Percentiles rank a stretch among this genome's conserved stretches.
These are phyloP conservation scores for Cerastis leucographa DNA, from an alignment of 2,888 invertebrate species.

Conservation along the genomic window DNA sequence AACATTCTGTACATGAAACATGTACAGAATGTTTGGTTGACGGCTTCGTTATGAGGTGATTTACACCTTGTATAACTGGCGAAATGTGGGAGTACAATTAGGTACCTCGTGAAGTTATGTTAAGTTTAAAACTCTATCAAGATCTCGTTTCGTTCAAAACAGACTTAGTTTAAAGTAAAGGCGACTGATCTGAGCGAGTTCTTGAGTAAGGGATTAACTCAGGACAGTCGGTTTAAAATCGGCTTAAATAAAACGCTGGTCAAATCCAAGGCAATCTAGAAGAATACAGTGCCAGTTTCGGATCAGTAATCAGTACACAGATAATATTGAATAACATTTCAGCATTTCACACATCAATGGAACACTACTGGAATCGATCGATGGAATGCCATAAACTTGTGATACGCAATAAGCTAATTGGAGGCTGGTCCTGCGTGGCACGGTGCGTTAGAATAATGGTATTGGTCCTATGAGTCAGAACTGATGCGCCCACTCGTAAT, in stretches of 20 bases:
- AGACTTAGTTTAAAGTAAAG: background rate
- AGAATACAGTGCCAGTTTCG: background rate
- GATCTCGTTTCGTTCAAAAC: background rate
- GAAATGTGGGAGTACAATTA: too few relatives aligned
- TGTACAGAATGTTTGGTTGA: too few relatives aligned
- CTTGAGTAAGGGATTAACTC: background rate
- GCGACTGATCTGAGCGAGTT: background rate
- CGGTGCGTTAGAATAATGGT: conserved; percentile 68
- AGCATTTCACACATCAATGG: background rate
- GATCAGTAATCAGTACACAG: too few relatives aligned
- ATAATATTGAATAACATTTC: conserved; percentile 8
- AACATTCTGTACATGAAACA: too few relatives aligned
- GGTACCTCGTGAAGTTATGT: too few relatives aligned
- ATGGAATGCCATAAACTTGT: conserved; percentile 66
- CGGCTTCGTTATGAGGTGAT: too few relatives aligned
- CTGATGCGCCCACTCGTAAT: conserved; percentile 74
- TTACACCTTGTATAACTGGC: too few relatives aligned
- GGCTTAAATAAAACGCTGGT: background rate
- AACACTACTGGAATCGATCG: conserved; percentile 18
- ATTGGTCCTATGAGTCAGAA: conserved; percentile 70
- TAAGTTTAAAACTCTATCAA: too few relatives aligned
- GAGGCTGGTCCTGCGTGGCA: conserved; percentile 67
- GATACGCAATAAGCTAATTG: conserved; percentile 72
- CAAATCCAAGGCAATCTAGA: background rate
- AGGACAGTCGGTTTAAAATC: background rate